Base-by-base conservation (phyloP, 1,140 invertebrate genomes). In the Drosophila varians region DNA sequence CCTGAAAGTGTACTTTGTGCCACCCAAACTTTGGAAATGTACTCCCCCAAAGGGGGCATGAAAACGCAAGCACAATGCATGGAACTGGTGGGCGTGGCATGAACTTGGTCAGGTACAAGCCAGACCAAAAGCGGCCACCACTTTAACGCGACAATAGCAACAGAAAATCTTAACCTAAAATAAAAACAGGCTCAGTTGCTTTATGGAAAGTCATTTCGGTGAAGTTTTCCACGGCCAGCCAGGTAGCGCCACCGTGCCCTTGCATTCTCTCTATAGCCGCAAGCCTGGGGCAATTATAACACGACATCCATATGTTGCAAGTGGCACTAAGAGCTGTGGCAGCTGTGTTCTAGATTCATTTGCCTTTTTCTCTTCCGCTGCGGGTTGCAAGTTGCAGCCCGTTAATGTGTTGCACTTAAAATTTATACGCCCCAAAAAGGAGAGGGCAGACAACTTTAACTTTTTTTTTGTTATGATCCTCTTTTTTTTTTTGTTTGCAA, bases 381-480 rank as follows among this genome's bases (percentile, higher is more conserved):
- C 36, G 57, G 54, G 49, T 45, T 73, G 72, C 64, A 80, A 69
- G 72, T 57, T 76, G 66, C 69, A 73, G 62, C 73, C 58, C 77
- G 73, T 87, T 86, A 86, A 86, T 86, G 80, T 80, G 52, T 52
- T 80, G 80, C 82, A 87, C 80, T 87, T 87, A 86, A 86, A 86
- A 86, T 87, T 80, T 87, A 87, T 80, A 64, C 28, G 38, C 47
- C 54, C 54, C 60, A 58, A 76, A 64, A 82, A 61, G 58, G 62
- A 57, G 61, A 54, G 31, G 55, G 75, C 76, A 86, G 80, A 86
- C 80, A 84, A 79, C 75, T 86, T 84, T 86, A 86, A 84, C 54
- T 69, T 53, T 56, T 40, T n/a, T n/a, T 55, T 46, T 46, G 52
- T 28, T 31, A 25, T 42, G 14, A 9, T 42, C 16, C 8, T 46